Evolutionary conservation across 2,888 invertebrate species (phyloP).

Genomic region (Empis livida): DNA sequence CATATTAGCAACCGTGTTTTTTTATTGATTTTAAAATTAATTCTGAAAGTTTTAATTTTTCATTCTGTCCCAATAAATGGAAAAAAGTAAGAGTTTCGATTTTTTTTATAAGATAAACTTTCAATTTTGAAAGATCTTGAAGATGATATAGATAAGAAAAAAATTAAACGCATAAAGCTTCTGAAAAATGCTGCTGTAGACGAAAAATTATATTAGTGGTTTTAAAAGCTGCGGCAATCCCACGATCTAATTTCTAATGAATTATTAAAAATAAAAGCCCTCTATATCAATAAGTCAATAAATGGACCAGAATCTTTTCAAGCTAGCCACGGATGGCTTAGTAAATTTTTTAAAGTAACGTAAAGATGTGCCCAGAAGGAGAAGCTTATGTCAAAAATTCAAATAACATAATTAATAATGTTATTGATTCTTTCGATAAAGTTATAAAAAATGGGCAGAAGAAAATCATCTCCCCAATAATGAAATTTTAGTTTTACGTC

Average conservation of each 20-base stretch:
- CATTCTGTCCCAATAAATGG: neutral
- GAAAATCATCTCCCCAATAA: too few species aligned
- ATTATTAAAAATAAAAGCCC: neutral
- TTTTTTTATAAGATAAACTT: neutral
- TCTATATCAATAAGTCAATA: neutral
- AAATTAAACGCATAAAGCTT: neutral
- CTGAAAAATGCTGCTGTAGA: neutral
- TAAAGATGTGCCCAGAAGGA: neutral
- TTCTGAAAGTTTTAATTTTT: too few species aligned
- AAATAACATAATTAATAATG: too few species aligned
- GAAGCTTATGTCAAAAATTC: too few species aligned
- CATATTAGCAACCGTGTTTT: neutral
- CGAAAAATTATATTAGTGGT: neutral
- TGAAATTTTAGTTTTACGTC: too few species aligned
- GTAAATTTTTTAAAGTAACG: neutral
- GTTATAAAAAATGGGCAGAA: too few species aligned
- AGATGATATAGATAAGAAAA: neutral
- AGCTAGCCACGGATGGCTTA: conserved; percentile 1
- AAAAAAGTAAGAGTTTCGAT: neutral
- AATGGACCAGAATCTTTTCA: neutral
- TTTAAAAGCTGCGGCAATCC: neutral
- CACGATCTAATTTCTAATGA: neutral
- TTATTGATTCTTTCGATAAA: neutral
- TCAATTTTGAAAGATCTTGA: conserved; percentile 1
- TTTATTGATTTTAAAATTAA: neutral